Percentiles rank a stretch among this genome's conserved stretches.
These are phyloP conservation scores for Blennius ocellaris DNA, from an alignment of 2,113 vertebrate species.

Conservation along the genomic window DNA sequence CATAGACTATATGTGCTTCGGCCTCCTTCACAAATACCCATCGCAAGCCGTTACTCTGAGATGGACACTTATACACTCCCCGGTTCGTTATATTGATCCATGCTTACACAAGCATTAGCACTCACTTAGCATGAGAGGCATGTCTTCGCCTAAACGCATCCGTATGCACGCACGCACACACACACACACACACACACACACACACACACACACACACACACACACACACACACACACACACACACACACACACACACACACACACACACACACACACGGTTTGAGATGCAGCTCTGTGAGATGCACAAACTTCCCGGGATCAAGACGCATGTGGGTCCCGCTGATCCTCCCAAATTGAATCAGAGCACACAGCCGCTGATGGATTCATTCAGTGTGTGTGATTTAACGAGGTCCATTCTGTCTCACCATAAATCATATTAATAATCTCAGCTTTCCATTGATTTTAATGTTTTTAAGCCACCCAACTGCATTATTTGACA, in stretches of 20 bases:
- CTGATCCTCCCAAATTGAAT: slow-evolving; percentile 27
- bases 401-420: slow-evolving; percentile 61
- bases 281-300: slow-evolving; percentile 2
- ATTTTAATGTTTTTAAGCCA: slow-evolving; percentile 55
- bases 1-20: slow-evolving; percentile 36
- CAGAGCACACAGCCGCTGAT: slow-evolving; percentile 39
- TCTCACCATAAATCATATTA: slow-evolving; percentile 64
- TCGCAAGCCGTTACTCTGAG: slow-evolving; percentile 61
- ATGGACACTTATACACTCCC: slow-evolving; percentile 77
- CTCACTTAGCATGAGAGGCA: slow-evolving; percentile 72
- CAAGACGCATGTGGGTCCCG: slow-evolving; percentile 10
- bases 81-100: slow-evolving; percentile 74
- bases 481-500: slow-evolving; percentile 46
- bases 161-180: slow-evolving; percentile 25
- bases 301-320: slow-evolving; percentile 11
- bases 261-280: too few species aligned
- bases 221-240: too few species aligned
- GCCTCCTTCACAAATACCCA: slow-evolving; percentile 46
- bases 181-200: slow-evolving; percentile 1
- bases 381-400: slow-evolving; percentile 68
- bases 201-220: too few species aligned
- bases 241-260: too few species aligned
- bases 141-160: slow-evolving; percentile 54
- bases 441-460: slow-evolving; percentile 58
- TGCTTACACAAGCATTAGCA: slow-evolving; percentile 78